Base-by-base conservation (phyloP, 2,888 invertebrate genomes). In the Meta bourneti region DNA sequence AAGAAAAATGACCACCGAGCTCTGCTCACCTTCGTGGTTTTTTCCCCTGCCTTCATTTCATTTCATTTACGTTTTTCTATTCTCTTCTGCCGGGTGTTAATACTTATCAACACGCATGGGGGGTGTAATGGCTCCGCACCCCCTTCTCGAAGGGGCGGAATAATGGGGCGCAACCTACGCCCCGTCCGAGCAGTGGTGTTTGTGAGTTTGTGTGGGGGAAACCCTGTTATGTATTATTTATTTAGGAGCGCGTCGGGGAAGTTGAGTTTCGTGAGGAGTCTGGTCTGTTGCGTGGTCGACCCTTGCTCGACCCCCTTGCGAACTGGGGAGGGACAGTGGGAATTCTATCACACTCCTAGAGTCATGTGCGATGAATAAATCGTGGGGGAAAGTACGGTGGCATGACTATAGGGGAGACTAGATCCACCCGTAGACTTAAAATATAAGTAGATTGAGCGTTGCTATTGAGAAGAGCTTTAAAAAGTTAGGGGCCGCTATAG, bases 1-100 rank as follows among this genome's bases (percentile, higher is more conserved):
- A 81, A 81, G 69, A 70, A 69, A 81, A 81, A 81, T 81, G 69
- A 20, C 81, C 81, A 34, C 69, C 20, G 70, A 7, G 70, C 16
- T 6, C 8, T 20, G 7, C 16, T 54, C 52, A 79, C 79, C 51
- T 54, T 54, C 19, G 81, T 19, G 49, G 81, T n/a, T 49, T 34
- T 81, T 81, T 69, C 70, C 13, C 20, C 69, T 81, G 34, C 34
- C 34, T 20, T 34, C 11, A 70, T 81, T 8, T 70, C 61, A 11
- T 81, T 81, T 81, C 54, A 48, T 81, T 81, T n/a, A 16, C 61
- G 61, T 16, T 16, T 16, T 61, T n/a, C 49, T 34, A 49, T 75
- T 7, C 16, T 75, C 34, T 75, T 75, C 48, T 20, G 48, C 11
- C 8, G 48, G 48, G 75, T 75, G 48, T 16, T 75, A 48, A 75